These are phyloP conservation scores for Lagopus leucura DNA, from an alignment of 2,113 vertebrate genomes.

Conservation along the genomic window DNA sequence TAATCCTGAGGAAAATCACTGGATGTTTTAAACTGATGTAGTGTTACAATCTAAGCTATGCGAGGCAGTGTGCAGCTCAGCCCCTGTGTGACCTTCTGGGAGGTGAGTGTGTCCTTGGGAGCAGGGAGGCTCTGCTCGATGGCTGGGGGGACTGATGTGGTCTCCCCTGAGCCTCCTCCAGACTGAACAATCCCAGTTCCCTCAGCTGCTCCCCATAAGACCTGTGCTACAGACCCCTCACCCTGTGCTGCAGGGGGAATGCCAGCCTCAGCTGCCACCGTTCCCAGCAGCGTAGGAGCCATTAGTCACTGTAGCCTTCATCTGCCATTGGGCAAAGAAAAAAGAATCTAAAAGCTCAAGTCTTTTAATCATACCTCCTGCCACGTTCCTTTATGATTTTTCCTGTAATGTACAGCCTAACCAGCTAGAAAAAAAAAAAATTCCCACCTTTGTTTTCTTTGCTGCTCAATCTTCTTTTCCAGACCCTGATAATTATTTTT, in stretches of 20 bases:
- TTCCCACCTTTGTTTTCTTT: background rate
- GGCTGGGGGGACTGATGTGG: no score
- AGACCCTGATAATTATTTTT: background rate
- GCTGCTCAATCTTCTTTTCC: background rate
- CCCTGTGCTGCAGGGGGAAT: background rate
- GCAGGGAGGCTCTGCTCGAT: background rate
- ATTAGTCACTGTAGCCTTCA: background rate
- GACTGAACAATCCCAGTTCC: no score
- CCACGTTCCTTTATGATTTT: background rate
- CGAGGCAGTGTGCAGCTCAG: background rate
- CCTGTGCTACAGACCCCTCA: background rate
- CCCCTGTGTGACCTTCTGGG: background rate
- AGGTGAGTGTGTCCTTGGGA: background rate
- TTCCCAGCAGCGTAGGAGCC: background rate
- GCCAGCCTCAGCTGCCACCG: background rate
- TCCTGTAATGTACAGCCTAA: background rate
- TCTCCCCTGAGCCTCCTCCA: background rate
- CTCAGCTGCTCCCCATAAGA: no score
- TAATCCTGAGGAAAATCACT: background rate
- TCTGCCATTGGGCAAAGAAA: background rate
- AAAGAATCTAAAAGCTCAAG: background rate
- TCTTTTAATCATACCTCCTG: background rate
- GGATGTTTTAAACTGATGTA: background rate
- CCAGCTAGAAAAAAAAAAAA: background rate
- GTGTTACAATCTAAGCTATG: fast-evolving